These are phyloP conservation scores for Drosophila yooni DNA, from an alignment of 2,888 invertebrate species.

Conservation along the genomic window DNA sequence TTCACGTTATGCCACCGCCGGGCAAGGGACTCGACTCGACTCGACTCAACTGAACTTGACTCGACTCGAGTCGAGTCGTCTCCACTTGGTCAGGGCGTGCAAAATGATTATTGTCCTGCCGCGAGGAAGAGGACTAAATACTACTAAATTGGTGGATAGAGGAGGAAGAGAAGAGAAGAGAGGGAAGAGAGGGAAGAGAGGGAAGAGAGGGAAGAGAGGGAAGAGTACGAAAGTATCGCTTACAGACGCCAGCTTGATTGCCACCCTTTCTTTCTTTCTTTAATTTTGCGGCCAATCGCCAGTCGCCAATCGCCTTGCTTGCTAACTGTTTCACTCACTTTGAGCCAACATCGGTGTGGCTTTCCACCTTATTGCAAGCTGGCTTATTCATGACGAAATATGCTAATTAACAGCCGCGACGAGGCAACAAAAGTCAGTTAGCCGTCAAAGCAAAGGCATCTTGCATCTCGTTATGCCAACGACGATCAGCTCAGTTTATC, in stretches of 20 bases:
- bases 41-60: background rate
- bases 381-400: conserved; percentile 70
- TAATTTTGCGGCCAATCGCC: background rate
- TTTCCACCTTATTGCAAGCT: conserved; percentile 68
- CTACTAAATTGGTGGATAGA: background rate
- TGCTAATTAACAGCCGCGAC: conserved; percentile 66
- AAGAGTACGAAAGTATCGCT: conserved; percentile 41
- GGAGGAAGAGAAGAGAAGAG: background rate
- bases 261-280: background rate
- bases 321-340: conserved; percentile 2
- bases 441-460: conserved; percentile 4
- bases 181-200: no score
- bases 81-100: conserved; percentile 50
- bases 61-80: background rate
- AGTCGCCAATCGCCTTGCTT: background rate
- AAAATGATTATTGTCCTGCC: conserved; percentile 71
- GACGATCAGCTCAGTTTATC: background rate
- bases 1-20: conserved; percentile 67
- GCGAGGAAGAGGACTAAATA: conserved; percentile 16
- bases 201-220: background rate
- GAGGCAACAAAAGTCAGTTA: conserved; percentile 19
- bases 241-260: conserved; percentile 31
- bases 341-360: conserved; percentile 23
- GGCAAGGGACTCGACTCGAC: conserved; percentile 33
- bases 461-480: background rate